Evolutionary conservation across 2,797 vertebrate genomes (phyloP).

Genomic region (Leontopithecus rosalia): DNA sequence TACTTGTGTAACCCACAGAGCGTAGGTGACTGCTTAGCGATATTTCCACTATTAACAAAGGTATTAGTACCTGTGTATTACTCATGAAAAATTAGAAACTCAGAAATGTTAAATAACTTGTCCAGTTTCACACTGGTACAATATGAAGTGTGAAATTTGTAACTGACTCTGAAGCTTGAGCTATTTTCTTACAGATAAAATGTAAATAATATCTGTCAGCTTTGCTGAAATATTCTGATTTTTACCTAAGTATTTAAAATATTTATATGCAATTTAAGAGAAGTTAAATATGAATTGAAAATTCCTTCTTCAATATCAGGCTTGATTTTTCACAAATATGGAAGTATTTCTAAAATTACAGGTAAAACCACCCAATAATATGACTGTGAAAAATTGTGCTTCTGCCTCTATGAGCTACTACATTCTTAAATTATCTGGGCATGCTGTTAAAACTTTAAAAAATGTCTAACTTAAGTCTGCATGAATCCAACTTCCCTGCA

Average conservation of each 20-base stretch:
- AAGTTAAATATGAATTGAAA: not conserved
- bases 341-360: not conserved
- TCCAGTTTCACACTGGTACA: not conserved
- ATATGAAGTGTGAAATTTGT: not conserved
- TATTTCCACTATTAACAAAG: not conserved
- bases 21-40: not conserved
- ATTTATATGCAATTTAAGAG: not conserved
- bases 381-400: not conserved
- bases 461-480: not conserved
- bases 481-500: not conserved
- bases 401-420: not conserved
- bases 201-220: not conserved
- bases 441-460: not conserved
- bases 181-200: not conserved
- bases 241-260: not conserved
- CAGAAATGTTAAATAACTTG: not conserved
- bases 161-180: not conserved
- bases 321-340: slow-evolving; percentile 22
- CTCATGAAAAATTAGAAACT: not conserved
- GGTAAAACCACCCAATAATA: not conserved
- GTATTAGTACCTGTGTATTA: not conserved
- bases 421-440: not conserved
- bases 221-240: not conserved
- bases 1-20: not conserved
- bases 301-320: not conserved